Base-by-base conservation (phyloP, 2,888 invertebrate genomes). In the Caenorhabditis afra region DNA sequence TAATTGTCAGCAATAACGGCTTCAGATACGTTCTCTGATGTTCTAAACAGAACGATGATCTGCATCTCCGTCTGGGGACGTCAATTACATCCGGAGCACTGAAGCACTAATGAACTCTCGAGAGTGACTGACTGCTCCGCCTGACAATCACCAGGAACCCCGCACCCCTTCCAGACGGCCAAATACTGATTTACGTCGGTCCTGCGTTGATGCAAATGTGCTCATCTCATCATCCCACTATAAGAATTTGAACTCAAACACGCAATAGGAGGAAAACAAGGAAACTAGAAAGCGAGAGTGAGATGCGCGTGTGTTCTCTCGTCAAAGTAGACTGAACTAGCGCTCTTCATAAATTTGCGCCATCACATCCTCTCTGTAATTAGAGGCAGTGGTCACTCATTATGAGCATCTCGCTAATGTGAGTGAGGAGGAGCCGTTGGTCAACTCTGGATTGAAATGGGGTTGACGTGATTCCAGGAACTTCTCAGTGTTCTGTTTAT, bases 311-410 rank as follows among this genome's bases (percentile, higher is more conserved):
- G 47, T 44, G 67, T 59, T 50, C 52, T 53, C 41, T 16, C 16
- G 52, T 41, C 44, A 41, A 67, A 67, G 50, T 67, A 67, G 52
- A 68, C 66, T 49, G 55, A 52, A 50, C 23, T 59, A 29, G 49
- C 35, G 18, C 22, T 67, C 50, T 50, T 59, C 20, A 11, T 44
- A 65, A 29, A 67, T 59, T 67, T 22, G 37, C 29, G 53, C 3
- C 55, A 62, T 53, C 70, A 70, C 53, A 70, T 59, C 62, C 57
- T 57, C 29, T 49, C 55, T 57, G 55, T 73, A 73, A 73, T 73
- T 73, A 64, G 62, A 71, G 44, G 71, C 55, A 58, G 23, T 71
- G 62, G 53, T 64, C 57, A 71, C 62, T 70, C 62, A 44, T 35
- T 57, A 68, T 68, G 59, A 59, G 52, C 29, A 29, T 68, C 52